Conservation (phyloP, 1,140 invertebrate genomes). For the Drosophila tropicalis region DNA sequence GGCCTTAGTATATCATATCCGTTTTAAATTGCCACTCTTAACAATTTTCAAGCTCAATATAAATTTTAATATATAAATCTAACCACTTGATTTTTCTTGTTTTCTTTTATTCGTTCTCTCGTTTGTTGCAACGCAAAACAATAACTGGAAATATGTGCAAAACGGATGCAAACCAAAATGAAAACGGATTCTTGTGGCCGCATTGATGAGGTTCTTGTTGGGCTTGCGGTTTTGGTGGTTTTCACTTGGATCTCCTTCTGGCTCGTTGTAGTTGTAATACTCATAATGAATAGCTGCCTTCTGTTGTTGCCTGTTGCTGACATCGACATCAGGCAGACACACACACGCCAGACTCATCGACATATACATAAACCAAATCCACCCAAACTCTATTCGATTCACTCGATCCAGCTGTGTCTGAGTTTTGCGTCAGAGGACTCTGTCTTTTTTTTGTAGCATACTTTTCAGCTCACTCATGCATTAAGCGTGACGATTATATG, state of each 20-base stretch:
- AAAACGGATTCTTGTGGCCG: conserved; percentile 46
- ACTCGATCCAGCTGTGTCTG: conserved; percentile 16
- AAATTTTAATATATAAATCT: neutral
- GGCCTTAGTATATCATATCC: too few relatives aligned
- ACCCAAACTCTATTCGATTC: neutral
- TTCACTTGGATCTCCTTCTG: neutral
- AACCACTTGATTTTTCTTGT: neutral
- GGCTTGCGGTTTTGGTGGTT: conserved; percentile 40
- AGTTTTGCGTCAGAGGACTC: conserved; percentile 8
- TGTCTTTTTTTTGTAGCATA: conserved; percentile 37
- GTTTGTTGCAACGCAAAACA: conserved; percentile 22
- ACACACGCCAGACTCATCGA: neutral
- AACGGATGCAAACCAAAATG: conserved; percentile 39
- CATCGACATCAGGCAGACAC: conserved; percentile 26
- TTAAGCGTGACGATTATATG: conserved; percentile 51
- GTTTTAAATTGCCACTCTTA: too few relatives aligned
- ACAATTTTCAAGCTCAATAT: neutral
- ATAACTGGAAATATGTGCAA: conserved; percentile 21
- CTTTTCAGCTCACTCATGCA: conserved; percentile 38
- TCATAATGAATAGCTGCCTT: conserved; percentile 56
- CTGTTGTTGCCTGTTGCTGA: conserved; percentile 64
- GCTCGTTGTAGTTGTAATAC: conserved; percentile 35
- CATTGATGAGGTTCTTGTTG: conserved; percentile 53
- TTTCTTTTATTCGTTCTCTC: neutral
- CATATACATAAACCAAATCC: neutral